phyloP scores from a whole-genome alignment of 2,888 invertebrate genomes.

The Therioaphis trifolii region DNA sequence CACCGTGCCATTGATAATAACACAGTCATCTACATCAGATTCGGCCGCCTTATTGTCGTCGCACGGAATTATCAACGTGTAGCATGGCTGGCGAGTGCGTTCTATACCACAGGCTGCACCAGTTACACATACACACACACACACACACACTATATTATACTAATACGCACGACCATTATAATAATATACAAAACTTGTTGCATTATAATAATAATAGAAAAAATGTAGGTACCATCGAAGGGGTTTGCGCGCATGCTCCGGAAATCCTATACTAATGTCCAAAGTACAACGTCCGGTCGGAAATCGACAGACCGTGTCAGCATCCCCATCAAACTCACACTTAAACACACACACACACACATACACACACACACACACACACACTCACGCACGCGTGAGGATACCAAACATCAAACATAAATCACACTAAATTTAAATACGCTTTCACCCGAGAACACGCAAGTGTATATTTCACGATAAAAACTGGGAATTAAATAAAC shows the following conservation, averaged over 20 bases:
- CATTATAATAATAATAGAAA: conserved; percentile 46
- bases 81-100: background rate
- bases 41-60: conserved; percentile 10
- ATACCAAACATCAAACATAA: conserved; percentile 40
- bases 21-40: conserved; percentile 51
- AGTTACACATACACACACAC: no score
- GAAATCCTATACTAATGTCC: conserved; percentile 62
- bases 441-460: conserved; percentile 12
- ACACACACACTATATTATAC: background rate
- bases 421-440: conserved; percentile 60
- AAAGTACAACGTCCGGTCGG: conserved; percentile 60
- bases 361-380: background rate
- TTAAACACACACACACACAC: background rate
- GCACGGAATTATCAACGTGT: conserved; percentile 18
- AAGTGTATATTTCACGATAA: no score
- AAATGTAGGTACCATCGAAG: conserved; percentile 20
- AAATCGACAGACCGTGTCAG: conserved; percentile 59
- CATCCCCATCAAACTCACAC: conserved; percentile 50
- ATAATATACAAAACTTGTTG: conserved; percentile 42
- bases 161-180: conserved; percentile 39
- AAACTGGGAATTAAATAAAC: no score
- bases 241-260: conserved; percentile 62
- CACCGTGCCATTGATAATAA: conserved; percentile 62
- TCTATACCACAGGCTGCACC: background rate
- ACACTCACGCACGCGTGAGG: background rate